Evolutionary conservation across 2,797 vertebrate species (phyloP), one percentile per base, ranked within the genome.

Genomic region (Coccyzus lansbergi): DNA sequence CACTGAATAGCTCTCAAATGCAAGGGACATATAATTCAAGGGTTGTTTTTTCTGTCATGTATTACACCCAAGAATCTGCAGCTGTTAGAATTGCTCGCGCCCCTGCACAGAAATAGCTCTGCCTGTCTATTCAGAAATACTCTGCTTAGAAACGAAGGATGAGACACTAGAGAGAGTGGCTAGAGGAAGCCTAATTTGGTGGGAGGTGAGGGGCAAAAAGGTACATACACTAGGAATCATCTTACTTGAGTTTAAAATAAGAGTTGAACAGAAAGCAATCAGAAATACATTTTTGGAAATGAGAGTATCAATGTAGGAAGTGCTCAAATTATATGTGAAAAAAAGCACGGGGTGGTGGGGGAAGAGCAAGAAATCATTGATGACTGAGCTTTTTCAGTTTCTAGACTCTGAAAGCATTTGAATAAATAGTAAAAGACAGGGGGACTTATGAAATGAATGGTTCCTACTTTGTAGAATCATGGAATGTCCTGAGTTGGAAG

Each of bases 81-180:
- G 95, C 94, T 95, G 94, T 92, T 94, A 76, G 78, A 93, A 81
- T 15, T 63, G 42, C 58, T 86, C 64, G 34, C 71, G 49, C 68
- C 85, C 22, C 74, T 62, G 75, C 62, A 89, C 72, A 81, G 79
- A 96, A 95, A 96, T 94, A 96, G 82, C 78, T 89, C 65, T 89
- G 81, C 46, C 65, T 94, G 38, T 51, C 28, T 69, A 55, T 68
- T 86, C 34, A 38, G 51, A 83, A 63, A 75, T 22, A 62, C 1
- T 3, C 38, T 59, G 44, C 62, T 82, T 52, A 84, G 83, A 74
- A 84, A 74, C n/a, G 44, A 83, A 81, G 79, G 29, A n/a, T 62
- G 20, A 90, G 34, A 74, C 9, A 7, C 52, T 48, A 53, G 15
- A 46, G 16, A 52, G 6, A 24, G 25, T 20, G 22, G 19, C 34